Evolutionary conservation across 2,113 vertebrate genomes (phyloP).

Genomic region (Mormyrus iriodes): DNA sequence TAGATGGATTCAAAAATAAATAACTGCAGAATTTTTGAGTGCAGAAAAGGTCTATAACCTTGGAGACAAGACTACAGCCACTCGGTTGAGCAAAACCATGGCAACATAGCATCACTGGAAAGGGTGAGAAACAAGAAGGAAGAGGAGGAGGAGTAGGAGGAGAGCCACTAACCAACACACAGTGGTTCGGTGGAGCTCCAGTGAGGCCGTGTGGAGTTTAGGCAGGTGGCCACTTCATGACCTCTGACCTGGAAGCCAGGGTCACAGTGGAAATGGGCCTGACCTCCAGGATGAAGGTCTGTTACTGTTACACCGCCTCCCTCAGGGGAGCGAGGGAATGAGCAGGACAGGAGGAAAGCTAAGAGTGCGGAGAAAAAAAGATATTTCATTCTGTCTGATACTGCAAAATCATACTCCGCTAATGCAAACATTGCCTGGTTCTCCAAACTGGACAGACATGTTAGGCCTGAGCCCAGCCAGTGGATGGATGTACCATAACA

Average conservation of each 20-base stretch:
- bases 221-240: conserved; percentile 71
- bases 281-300: conserved; percentile 81
- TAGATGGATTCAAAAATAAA: not conserved
- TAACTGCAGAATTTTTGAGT: not conserved
- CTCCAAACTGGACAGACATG: not conserved
- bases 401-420: not conserved
- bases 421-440: not conserved
- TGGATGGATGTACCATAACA: not conserved
- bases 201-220: conserved; percentile 76
- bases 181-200: conserved; percentile 73
- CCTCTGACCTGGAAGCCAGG: conserved; percentile 79
- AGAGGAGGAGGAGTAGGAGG: not conserved
- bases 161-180: conserved; percentile 55
- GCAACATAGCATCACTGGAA: not conserved
- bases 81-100: not conserved
- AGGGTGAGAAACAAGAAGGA: not conserved
- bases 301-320: conserved; percentile 80
- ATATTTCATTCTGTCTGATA: not conserved
- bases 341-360: conserved; percentile 83
- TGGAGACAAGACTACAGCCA: not conserved
- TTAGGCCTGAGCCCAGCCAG: not conserved
- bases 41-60: not conserved
- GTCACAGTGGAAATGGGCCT: conserved; percentile 81
- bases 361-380: conserved; percentile 11
- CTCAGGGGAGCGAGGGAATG: conserved; percentile 72